These are phyloP conservation scores for Gallinago media DNA, from an alignment of 2,113 vertebrate species.

Conservation along the genomic window DNA sequence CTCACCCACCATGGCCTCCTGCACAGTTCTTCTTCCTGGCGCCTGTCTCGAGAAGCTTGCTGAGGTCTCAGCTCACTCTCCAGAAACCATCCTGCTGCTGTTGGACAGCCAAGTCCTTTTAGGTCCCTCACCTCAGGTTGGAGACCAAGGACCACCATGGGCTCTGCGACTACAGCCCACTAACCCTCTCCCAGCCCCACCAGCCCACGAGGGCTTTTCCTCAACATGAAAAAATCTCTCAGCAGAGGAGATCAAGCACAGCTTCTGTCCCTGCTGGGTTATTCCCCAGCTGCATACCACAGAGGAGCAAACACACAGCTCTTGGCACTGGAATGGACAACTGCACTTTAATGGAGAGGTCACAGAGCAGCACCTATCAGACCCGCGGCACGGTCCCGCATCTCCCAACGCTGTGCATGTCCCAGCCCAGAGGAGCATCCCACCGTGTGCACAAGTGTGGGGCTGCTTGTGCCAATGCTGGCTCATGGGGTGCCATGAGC, in stretches of 20 bases:
- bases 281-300: fast-evolving
- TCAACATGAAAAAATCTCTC: not conserved
- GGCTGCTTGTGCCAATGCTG: not conserved
- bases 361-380: not conserved
- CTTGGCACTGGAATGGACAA: not conserved
- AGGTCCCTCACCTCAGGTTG: not conserved
- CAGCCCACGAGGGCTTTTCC: not conserved
- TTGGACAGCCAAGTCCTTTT: not conserved
- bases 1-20: no score
- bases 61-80: not conserved
- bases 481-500: not conserved
- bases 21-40: no score
- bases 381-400: fast-evolving
- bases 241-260: not conserved
- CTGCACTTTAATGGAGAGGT: slow-evolving; percentile 14
- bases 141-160: not conserved
- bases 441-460: fast-evolving
- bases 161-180: not conserved
- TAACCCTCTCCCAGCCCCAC: not conserved
- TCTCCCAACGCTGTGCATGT: not conserved
- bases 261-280: not conserved
- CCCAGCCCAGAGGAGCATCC: not conserved
- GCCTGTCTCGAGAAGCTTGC: fast-evolving
- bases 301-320: not conserved
- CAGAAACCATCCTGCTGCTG: not conserved